A percentile compares a stretch with the other conserved stretches of the same genome.
These are phyloP conservation scores for Clarias laeviceps DNA, from an alignment of 2,797 vertebrate genomes.

Conservation along the genomic window DNA sequence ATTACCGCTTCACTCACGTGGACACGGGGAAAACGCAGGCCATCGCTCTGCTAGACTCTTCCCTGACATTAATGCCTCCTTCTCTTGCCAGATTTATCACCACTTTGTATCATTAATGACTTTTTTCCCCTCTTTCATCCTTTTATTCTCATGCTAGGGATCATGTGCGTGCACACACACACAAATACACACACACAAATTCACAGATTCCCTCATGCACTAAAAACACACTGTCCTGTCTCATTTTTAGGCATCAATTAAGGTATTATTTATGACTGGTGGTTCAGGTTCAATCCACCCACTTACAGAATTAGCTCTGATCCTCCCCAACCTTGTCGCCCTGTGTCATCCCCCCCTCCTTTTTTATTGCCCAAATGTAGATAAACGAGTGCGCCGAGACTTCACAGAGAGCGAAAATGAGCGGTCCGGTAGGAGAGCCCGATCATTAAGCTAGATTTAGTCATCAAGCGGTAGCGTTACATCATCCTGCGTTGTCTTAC, in stretches of 20 bases:
- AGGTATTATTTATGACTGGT: conserved; percentile 58
- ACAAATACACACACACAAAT: not conserved
- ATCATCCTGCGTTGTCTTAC: conserved; percentile 39
- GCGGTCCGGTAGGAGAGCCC: conserved; percentile 57
- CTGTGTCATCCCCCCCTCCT: conserved; percentile 62
- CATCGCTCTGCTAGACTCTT: conserved; percentile 66
- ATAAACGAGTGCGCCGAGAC: conserved; percentile 58
- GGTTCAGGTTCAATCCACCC: conserved; percentile 52
- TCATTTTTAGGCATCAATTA: conserved; percentile 69
- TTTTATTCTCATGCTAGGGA: conserved; percentile 31
- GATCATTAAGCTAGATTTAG: conserved; percentile 67
- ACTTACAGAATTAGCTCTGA: conserved; percentile 56
- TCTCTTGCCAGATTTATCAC: conserved; percentile 63
- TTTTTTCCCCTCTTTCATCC: conserved; percentile 49
- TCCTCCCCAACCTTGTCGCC: conserved; percentile 59
- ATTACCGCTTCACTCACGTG: conserved; percentile 67
- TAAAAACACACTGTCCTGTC: conserved; percentile 26
- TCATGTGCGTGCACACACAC: not conserved
- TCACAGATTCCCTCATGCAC: conserved; percentile 36
- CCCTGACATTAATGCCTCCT: conserved; percentile 67
- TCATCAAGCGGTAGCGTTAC: conserved; percentile 57
- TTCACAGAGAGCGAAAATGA: conserved; percentile 58
- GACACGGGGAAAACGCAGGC: conserved; percentile 59
- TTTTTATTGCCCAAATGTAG: conserved; percentile 58
- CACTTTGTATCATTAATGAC: conserved; percentile 48